Evolutionary conservation across 1,140 invertebrate species (phyloP).

Genomic region (Neotoxoptera formosana): DNA sequence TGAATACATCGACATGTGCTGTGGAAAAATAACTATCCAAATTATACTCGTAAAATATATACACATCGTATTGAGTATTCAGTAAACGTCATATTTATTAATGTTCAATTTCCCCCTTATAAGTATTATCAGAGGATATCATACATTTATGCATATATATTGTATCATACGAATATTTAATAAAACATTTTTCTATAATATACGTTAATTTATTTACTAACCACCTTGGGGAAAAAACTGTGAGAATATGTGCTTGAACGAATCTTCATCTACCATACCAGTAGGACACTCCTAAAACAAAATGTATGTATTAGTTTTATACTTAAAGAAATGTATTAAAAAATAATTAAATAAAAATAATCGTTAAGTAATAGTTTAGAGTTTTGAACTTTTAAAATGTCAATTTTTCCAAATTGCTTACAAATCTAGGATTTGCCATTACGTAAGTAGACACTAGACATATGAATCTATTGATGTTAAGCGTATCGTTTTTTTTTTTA

Average conservation of each 20-base stretch:
- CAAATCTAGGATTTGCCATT: background rate
- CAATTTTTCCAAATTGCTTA: too few relatives aligned
- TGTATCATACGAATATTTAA: background rate
- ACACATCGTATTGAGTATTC: background rate
- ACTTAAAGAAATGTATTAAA: background rate
- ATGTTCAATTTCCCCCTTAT: background rate
- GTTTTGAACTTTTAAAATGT: background rate
- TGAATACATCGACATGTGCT: too few relatives aligned
- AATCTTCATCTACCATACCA: conserved; percentile 88
- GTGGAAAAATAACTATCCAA: too few relatives aligned
- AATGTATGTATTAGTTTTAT: conserved; percentile 11
- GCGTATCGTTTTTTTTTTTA: too few relatives aligned
- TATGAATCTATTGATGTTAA: too few relatives aligned
- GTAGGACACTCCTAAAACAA: conserved; percentile 85
- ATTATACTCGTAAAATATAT: background rate
- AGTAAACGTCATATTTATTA: background rate
- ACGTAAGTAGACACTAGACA: background rate
- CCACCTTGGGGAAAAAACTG: conserved; percentile 95
- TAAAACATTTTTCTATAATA: background rate
- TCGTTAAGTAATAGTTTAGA: background rate
- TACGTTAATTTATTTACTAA: conserved; percentile 67
- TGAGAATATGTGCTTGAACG: conserved; percentile 91
- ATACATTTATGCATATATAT: background rate
- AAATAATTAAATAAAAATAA: background rate
- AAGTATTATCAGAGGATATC: background rate